Percentiles rank a stretch among this genome's conserved stretches.
Evolutionary conservation across 2,113 vertebrate species (phyloP).

Genomic region (Gallinago undulata): DNA sequence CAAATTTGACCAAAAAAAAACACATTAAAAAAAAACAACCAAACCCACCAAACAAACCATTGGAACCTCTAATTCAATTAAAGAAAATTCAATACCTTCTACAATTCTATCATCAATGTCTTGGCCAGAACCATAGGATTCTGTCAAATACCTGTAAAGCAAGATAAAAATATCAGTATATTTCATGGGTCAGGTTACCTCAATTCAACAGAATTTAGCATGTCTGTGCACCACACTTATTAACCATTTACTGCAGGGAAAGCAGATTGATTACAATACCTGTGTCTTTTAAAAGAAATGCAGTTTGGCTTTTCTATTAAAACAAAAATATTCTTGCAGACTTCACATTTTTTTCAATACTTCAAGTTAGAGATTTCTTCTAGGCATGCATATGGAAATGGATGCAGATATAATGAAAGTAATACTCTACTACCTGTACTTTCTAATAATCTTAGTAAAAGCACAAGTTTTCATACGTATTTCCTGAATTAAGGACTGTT

Average conservation of each 20-base stretch:
- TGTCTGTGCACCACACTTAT: not conserved
- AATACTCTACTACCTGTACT: not conserved
- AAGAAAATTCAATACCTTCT: constrained; percentile 81
- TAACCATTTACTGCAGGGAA: not conserved
- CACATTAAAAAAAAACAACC: not conserved
- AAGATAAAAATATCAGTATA: not conserved
- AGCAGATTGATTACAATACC: not conserved
- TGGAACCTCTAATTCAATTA: not conserved
- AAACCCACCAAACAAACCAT: not conserved
- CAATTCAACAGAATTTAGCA: not conserved
- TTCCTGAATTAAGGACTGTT: not conserved
- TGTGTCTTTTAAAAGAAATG: not conserved
- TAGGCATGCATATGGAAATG: not conserved
- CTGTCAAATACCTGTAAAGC: constrained; percentile 87
- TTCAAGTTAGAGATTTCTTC: not conserved
- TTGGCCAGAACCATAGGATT: constrained; percentile 93
- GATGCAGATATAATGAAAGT: not conserved
- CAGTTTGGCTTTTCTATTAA: not conserved
- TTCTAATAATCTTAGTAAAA: not conserved
- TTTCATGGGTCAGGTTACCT: not conserved
- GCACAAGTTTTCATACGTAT: not conserved
- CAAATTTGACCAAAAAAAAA: not conserved
- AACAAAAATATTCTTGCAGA: not conserved
- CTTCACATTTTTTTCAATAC: not conserved
- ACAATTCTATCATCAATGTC: constrained; percentile 98